phyloP scores from a whole-genome alignment of 2,888 invertebrate genomes.

The Catocala fraxini region DNA sequence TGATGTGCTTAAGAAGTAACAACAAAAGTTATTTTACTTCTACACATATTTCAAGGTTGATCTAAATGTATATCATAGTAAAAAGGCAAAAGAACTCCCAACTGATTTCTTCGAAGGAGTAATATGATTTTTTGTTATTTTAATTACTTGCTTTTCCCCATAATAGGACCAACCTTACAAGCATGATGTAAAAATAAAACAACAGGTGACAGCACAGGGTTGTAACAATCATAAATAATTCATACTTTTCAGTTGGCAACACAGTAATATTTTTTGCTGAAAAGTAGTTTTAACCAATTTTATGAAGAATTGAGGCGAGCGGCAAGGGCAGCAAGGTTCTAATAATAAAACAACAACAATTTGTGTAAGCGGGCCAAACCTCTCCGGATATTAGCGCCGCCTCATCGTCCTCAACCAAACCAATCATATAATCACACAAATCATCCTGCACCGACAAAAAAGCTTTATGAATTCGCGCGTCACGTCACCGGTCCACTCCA shows the following conservation, averaged over 20 bases:
- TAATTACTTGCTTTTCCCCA: no score
- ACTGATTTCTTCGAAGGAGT: no score
- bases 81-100: neutral
- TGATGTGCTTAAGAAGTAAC: constrained; percentile 12
- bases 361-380: constrained; percentile 73
- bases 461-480: constrained; percentile 54
- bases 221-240: constrained; percentile 24
- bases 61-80: neutral
- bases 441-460: constrained; percentile 86
- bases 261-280: constrained; percentile 20
- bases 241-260: constrained; percentile 37
- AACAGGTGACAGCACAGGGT: constrained; percentile 45
- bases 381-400: constrained; percentile 83
- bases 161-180: constrained; percentile 9
- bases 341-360: constrained; percentile 53
- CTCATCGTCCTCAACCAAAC: constrained; percentile 87
- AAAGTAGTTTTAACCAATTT: constrained; percentile 28
- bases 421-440: constrained; percentile 88
- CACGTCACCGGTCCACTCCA: constrained; percentile 1
- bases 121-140: no score
- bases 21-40: constrained; percentile 23
- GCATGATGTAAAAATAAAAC: constrained; percentile 40
- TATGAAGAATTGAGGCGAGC: constrained; percentile 56
- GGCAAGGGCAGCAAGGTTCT: constrained; percentile 55
- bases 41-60: constrained; percentile 20